phyloP scores from a whole-genome alignment of 2,888 invertebrate species.

The Pollenia labialis region DNA sequence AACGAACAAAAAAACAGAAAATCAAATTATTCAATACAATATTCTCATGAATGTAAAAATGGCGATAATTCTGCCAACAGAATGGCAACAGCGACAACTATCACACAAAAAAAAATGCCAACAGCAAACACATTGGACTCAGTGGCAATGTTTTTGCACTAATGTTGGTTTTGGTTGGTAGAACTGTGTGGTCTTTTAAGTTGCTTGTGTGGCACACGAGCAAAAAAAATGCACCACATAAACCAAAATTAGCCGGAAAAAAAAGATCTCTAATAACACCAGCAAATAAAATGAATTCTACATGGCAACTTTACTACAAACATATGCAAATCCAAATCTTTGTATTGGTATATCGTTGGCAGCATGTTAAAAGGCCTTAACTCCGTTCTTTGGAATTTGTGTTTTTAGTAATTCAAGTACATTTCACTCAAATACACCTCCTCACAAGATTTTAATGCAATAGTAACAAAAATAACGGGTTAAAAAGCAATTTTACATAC shows the following conservation, averaged over 20 bases:
- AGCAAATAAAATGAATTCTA: constrained; percentile 8
- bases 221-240: constrained; percentile 34
- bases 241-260: constrained; percentile 58
- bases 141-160: constrained; percentile 42
- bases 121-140: constrained; percentile 25
- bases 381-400: too few species aligned
- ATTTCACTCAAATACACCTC: too few species aligned
- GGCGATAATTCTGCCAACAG: constrained; percentile 47
- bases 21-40: constrained; percentile 58
- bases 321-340: neutral
- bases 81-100: constrained; percentile 32
- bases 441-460: too few species aligned
- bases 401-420: too few species aligned
- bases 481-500: too few species aligned
- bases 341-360: too few species aligned
- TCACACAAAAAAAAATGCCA: constrained; percentile 8
- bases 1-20: constrained; percentile 21
- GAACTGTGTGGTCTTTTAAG: constrained; percentile 14
- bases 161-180: constrained; percentile 40
- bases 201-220: neutral
- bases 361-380: too few species aligned
- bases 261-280: constrained; percentile 27
- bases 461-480: too few species aligned
- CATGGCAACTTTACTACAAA: constrained; percentile 5
- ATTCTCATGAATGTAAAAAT: constrained; percentile 62